Conservation (phyloP, 1,140 invertebrate species). For the Melitaea cinxia region DNA sequence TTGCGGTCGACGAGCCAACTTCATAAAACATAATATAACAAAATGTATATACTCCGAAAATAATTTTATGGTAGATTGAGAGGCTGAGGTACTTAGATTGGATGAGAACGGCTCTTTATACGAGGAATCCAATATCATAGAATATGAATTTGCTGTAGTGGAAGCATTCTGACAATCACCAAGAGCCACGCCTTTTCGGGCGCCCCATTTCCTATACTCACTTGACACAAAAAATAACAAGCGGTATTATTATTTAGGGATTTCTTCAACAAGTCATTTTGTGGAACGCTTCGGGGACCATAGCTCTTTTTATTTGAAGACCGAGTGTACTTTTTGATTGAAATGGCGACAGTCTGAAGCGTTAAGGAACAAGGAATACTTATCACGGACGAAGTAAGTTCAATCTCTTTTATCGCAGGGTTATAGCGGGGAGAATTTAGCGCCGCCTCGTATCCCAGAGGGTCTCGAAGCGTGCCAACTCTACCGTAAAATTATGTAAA, state of each 20-base stretch:
- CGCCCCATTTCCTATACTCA: constrained; percentile 23
- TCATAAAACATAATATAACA: not conserved
- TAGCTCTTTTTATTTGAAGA: constrained; percentile 35
- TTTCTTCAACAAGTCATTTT: constrained; percentile 30
- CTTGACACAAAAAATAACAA: constrained; percentile 25
- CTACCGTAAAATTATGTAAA: constrained; percentile 76
- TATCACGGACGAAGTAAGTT: constrained; percentile 70
- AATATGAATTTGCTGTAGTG: constrained; percentile 28
- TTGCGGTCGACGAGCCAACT: not conserved
- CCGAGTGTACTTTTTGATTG: constrained; percentile 47
- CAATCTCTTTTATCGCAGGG: constrained; percentile 76
- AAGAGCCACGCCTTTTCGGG: constrained; percentile 34
- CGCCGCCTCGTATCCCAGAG: constrained; percentile 55
- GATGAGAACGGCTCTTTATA: constrained; percentile 10
- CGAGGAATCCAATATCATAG: constrained; percentile 28
- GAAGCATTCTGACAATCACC: constrained; percentile 26
- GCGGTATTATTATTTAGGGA: constrained; percentile 25
- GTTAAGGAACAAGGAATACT: constrained; percentile 53
- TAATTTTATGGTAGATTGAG: constrained; percentile 3
- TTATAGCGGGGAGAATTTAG: constrained; percentile 68
- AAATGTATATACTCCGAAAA: not conserved
- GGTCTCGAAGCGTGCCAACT: constrained; percentile 54
- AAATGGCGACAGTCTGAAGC: constrained; percentile 50
- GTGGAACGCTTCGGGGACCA: constrained; percentile 10
- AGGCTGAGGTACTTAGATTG: constrained; percentile 7